phyloP scores from a whole-genome alignment of 1,140 invertebrate genomes.

The Acyrthosiphon pisum region DNA sequence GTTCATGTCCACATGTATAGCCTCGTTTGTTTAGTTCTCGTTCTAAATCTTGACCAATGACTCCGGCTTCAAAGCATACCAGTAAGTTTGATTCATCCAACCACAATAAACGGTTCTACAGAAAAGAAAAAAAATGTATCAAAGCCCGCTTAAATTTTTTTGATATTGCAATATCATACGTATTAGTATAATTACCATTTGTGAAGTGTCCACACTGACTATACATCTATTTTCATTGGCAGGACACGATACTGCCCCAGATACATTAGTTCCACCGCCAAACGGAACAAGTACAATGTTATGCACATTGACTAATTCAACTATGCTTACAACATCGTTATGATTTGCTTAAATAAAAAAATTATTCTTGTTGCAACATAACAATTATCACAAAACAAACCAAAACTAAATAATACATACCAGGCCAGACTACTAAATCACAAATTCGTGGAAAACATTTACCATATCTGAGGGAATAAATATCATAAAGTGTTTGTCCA shows the following conservation, averaged over 20 bases:
- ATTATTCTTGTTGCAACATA: not conserved
- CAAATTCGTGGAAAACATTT: constrained; percentile 83
- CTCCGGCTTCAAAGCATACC: constrained; percentile 85
- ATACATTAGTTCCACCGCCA: constrained; percentile 96
- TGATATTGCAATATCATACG: not conserved
- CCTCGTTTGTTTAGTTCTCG: constrained; percentile 74
- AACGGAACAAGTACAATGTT: constrained; percentile 92
- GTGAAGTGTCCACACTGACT: constrained; percentile 90
- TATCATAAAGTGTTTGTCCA: constrained; percentile 93
- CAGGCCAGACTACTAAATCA: constrained; percentile 93
- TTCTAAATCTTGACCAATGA: constrained; percentile 94
- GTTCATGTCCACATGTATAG: constrained; percentile 90
- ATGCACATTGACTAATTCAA: constrained; percentile 76
- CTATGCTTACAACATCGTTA: constrained; percentile 81
- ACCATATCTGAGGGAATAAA: constrained; percentile 74
- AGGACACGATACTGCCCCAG: constrained; percentile 88
- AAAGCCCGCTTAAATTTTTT: not conserved
- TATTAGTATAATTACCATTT: constrained; percentile 74
- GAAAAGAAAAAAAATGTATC: constrained; percentile 48
- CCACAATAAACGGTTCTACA: constrained; percentile 87
- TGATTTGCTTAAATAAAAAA: constrained; percentile 69
- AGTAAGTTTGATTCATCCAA: constrained; percentile 89
- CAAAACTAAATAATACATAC: constrained; percentile 62
- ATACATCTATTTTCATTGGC: constrained; percentile 81
- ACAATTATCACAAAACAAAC: constrained; percentile 33